Conservation (phyloP, 1,140 invertebrate species). For the Melanaphis sacchari region DNA sequence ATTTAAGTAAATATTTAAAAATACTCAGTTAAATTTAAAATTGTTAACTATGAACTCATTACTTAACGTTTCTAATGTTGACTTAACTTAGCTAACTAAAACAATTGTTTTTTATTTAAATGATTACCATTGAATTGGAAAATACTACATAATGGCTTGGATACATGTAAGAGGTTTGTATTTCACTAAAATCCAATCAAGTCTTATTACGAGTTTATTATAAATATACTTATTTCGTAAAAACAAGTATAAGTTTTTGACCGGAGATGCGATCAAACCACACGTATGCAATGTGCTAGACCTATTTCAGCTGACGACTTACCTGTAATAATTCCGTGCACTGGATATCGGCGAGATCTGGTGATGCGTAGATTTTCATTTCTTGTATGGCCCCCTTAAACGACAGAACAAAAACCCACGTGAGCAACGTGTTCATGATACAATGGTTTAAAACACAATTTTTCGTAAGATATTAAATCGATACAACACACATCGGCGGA, state of each 20-base stretch:
- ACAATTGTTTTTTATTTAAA: not conserved
- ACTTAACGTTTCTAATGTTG: too few species aligned
- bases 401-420: slow-evolving; percentile 62
- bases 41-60: too few species aligned
- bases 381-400: slow-evolving; percentile 79
- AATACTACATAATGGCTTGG: too few species aligned
- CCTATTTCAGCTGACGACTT: slow-evolving; percentile 8
- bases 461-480: not conserved
- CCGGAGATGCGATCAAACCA: not conserved
- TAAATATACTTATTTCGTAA: not conserved
- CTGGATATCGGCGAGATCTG: slow-evolving; percentile 73
- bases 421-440: slow-evolving; percentile 40
- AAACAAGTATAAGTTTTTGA: not conserved
- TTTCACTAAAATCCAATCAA: too few species aligned
- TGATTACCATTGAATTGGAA: not conserved
- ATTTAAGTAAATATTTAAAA: too few species aligned
- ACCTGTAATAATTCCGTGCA: slow-evolving; percentile 70
- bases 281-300: not conserved
- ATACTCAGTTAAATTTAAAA: too few species aligned
- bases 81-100: not conserved
- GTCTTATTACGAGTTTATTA: too few species aligned
- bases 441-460: not conserved
- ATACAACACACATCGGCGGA: too few species aligned
- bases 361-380: slow-evolving; percentile 74
- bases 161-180: not conserved